Evolutionary conservation across 2,113 vertebrate species (phyloP).

Genomic region (Garra rufa): DNA sequence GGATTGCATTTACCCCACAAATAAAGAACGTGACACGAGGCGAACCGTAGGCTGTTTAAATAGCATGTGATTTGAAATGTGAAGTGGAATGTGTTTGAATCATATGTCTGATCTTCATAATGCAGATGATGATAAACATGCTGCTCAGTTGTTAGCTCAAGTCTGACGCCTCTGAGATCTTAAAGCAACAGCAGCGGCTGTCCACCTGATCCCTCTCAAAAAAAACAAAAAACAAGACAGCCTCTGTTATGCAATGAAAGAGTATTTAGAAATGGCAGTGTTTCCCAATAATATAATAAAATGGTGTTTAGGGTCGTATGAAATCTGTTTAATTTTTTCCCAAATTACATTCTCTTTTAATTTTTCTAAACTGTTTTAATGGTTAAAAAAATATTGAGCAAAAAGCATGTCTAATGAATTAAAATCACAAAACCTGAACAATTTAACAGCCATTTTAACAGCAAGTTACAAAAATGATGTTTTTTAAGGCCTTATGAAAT

Average conservation of each 20-base stretch:
- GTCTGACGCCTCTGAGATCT: neutral
- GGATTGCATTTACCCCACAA: constrained; percentile 25
- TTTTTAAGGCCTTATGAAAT: no score
- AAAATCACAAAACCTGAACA: no score
- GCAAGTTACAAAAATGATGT: no score
- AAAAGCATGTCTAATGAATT: no score
- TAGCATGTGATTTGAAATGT: neutral
- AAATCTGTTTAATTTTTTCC: no score
- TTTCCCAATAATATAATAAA: neutral
- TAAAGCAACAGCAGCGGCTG: neutral
- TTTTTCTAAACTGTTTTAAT: no score
- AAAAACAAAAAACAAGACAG: neutral
- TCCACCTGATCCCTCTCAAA: neutral
- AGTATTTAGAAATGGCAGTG: neutral
- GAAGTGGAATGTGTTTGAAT: neutral
- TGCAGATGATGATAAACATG: neutral
- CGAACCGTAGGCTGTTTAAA: neutral
- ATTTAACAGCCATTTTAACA: no score
- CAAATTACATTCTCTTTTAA: no score
- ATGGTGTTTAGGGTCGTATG: neutral
- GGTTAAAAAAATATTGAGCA: no score
- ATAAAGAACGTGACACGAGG: neutral
- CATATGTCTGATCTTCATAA: neutral
- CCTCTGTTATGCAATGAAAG: neutral
- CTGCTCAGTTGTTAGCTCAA: neutral